phyloP scores from a whole-genome alignment of 2,797 vertebrate species.

The Natrix natrix region DNA sequence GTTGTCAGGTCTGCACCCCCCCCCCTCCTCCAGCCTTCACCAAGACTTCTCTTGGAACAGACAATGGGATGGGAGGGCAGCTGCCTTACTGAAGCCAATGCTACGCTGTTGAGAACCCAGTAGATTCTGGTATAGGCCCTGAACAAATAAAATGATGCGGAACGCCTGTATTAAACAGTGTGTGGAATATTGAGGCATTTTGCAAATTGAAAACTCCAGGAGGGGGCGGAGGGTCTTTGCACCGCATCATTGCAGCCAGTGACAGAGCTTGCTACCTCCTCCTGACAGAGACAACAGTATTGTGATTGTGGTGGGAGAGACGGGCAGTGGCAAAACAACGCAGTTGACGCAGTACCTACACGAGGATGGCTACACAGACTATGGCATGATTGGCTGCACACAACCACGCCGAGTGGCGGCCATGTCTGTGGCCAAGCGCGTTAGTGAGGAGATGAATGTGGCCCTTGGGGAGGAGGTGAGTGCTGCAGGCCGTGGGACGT shows the following conservation, averaged over 20 bases:
- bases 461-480: constrained; percentile 95
- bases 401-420: constrained; percentile 96
- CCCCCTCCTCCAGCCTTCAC: not conserved
- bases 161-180: not conserved
- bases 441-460: constrained; percentile 93
- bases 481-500: fast-evolving
- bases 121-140: not conserved
- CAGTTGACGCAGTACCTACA: constrained; percentile 99
- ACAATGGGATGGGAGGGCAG: not conserved
- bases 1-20: constrained; percentile 80
- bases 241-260: not conserved
- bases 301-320: constrained; percentile 97
- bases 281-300: constrained; percentile 92
- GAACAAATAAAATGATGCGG: not conserved
- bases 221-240: not conserved
- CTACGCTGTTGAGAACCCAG: not conserved
- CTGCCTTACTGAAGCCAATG: not conserved
- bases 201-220: not conserved
- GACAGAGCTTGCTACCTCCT: not conserved
- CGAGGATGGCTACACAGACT: constrained; percentile 95
- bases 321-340: constrained; percentile 96
- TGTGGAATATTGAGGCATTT: not conserved
- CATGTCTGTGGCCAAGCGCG: constrained; percentile 98
- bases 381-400: constrained; percentile 97
- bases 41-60: not conserved